A percentile compares a stretch with the other conserved stretches of the same genome.
Evolutionary conservation across 1,140 invertebrate genomes (phyloP).

Genomic region (Brachystomella parvula): DNA sequence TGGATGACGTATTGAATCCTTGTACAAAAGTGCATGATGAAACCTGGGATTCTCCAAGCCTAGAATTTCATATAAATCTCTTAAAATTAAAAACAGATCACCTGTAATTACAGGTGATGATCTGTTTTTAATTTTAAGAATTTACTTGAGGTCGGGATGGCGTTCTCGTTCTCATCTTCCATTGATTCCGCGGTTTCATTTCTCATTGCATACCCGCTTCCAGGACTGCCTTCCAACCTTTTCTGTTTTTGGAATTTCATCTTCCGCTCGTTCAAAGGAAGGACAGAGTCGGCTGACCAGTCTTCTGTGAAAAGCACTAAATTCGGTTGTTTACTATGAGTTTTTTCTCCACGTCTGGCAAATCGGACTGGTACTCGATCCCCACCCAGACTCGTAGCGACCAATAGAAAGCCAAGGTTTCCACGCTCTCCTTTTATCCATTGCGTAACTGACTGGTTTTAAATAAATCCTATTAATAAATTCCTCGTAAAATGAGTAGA

Average conservation of each 20-base stretch:
- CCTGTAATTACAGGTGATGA: neutral
- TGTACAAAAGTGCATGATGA: slow-evolving; percentile 34
- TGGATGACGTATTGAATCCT: slow-evolving; percentile 37
- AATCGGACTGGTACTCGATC: slow-evolving; percentile 41
- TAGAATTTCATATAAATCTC: slow-evolving; percentile 10
- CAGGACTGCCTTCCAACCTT: neutral
- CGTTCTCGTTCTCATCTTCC: neutral
- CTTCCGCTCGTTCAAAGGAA: neutral
- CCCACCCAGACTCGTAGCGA: slow-evolving; percentile 35
- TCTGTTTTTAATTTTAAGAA: neutral
- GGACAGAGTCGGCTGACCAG: neutral
- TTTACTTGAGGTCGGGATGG: slow-evolving; percentile 28
- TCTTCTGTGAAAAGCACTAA: slow-evolving; percentile 38
- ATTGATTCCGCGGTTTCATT: neutral
- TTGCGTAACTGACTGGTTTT: slow-evolving; percentile 38
- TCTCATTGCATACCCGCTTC: neutral
- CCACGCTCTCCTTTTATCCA: slow-evolving; percentile 45
- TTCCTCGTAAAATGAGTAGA: neutral
- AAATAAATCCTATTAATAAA: neutral
- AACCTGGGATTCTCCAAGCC: slow-evolving; percentile 37
- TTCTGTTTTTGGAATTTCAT: neutral
- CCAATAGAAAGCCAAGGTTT: slow-evolving; percentile 40
- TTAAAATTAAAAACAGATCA: slow-evolving; percentile 3
- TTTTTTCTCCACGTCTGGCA: slow-evolving; percentile 23
- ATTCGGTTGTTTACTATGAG: slow-evolving; percentile 36